phyloP scores from a whole-genome alignment of 1,140 invertebrate species.

The Zaprionus vittiger region DNA sequence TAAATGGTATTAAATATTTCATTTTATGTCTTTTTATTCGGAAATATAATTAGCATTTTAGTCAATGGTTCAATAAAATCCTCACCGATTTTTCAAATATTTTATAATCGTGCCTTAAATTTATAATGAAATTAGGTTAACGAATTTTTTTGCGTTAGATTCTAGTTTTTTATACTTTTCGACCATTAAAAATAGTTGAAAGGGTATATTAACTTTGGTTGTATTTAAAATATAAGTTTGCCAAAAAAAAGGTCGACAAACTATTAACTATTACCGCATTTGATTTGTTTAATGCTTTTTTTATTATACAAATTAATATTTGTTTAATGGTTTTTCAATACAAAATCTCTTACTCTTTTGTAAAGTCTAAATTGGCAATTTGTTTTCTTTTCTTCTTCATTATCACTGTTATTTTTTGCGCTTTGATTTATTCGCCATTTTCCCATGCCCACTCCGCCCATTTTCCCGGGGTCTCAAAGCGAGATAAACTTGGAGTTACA shows the following conservation, averaged over 20 bases:
- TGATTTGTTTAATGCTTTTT: not conserved
- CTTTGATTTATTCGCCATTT: constrained; percentile 59
- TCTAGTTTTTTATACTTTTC: no score
- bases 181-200: not conserved
- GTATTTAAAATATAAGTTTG: not conserved
- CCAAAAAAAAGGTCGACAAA: not conserved
- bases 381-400: not conserved
- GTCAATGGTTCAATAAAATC: no score
- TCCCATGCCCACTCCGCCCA: constrained; percentile 50
- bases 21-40: no score
- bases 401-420: constrained; percentile 54
- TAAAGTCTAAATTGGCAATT: not conserved
- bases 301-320: not conserved
- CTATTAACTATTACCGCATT: no score
- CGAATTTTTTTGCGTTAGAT: no score
- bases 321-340: not conserved
- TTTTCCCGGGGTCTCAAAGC: constrained; percentile 59
- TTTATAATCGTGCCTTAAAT: no score
- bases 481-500: constrained; percentile 36
- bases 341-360: no score
- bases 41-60: no score
- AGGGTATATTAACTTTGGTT: not conserved
- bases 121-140: no score
- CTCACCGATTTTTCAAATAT: no score
- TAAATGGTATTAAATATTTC: not conserved